A percentile compares a stretch with the other conserved stretches of the same genome.
phyloP scores from a whole-genome alignment of 2,113 vertebrate species.

The Menidia beryllina region DNA sequence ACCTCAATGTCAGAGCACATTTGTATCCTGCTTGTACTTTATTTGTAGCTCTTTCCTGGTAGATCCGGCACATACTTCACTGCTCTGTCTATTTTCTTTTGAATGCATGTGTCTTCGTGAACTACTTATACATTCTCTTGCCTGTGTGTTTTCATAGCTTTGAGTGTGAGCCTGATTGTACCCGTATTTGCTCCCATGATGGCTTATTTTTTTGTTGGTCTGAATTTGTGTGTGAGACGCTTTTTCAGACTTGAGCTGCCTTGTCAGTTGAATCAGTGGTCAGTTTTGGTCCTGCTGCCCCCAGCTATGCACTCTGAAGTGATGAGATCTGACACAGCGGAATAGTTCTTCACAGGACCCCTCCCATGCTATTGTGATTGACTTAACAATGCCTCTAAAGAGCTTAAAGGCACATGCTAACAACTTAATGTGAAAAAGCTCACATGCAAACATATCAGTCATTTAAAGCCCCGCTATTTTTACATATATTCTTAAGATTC shows the following conservation, averaged over 20 bases:
- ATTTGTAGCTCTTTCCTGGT: slow-evolving; percentile 45
- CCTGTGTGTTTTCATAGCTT: slow-evolving; percentile 24
- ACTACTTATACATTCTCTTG: slow-evolving; percentile 15
- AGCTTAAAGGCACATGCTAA: slow-evolving; percentile 44
- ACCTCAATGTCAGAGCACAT: slow-evolving; percentile 73
- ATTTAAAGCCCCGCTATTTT: slow-evolving; percentile 27
- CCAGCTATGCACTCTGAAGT: slow-evolving; percentile 51
- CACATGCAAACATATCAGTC: slow-evolving; percentile 44
- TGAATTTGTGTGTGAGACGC: slow-evolving; percentile 17
- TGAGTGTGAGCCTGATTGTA: slow-evolving; percentile 18
- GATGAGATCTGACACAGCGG: slow-evolving; percentile 76
- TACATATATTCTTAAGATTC: not conserved
- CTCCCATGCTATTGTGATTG: slow-evolving; percentile 31
- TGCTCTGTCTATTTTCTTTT: slow-evolving; percentile 53
- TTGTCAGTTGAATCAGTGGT: slow-evolving; percentile 81
- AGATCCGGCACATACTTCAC: slow-evolving; percentile 25
- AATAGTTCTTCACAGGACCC: slow-evolving; percentile 61
- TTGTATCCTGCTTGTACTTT: slow-evolving; percentile 56
- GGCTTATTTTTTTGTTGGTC: slow-evolving; percentile 37
- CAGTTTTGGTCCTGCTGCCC: slow-evolving; percentile 74
- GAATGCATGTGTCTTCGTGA: slow-evolving; percentile 34
- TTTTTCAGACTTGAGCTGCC: slow-evolving; percentile 64
- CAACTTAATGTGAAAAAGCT: slow-evolving; percentile 30
- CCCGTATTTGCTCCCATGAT: slow-evolving; percentile 25
- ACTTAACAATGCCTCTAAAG: slow-evolving; percentile 33